These are phyloP conservation scores for Myotis pilosus DNA, from an alignment of 2,797 vertebrate genomes.

Conservation along the genomic window DNA sequence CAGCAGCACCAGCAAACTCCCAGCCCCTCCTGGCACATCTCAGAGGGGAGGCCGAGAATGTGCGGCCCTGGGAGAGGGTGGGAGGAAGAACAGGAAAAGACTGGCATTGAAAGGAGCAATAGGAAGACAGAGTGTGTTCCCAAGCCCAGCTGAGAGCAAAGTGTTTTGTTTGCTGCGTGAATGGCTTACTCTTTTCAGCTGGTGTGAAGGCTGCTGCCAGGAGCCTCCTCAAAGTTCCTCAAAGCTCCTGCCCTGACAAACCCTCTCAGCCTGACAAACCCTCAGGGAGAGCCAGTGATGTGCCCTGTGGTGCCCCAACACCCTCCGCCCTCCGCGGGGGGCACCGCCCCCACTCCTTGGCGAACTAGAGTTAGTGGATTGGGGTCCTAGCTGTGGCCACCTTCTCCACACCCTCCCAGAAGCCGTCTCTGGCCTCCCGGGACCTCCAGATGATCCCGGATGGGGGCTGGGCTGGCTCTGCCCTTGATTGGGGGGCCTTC, in stretches of 20 bases:
- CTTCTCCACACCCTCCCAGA: neutral
- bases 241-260: neutral
- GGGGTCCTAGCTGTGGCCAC: neutral
- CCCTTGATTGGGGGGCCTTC: neutral
- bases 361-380: neutral
- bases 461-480: neutral
- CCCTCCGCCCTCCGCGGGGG: neutral
- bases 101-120: slow-evolving; percentile 1
- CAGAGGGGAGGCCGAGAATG: neutral
- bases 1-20: rapidly evolving
- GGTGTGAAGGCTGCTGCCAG: slow-evolving; percentile 61
- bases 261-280: neutral
- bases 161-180: slow-evolving; percentile 47
- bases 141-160: slow-evolving; percentile 45
- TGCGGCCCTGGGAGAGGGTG: neutral
- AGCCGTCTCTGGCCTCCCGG: neutral
- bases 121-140: slow-evolving; percentile 39
- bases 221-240: slow-evolving; percentile 55
- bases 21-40: neutral
- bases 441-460: neutral
- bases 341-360: neutral
- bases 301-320: neutral
- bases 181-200: slow-evolving; percentile 59
- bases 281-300: neutral
- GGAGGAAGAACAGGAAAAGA: neutral